Evolutionary conservation across 1,140 invertebrate genomes (phyloP), one percentile per base, ranked within the genome.

Genomic region (Brachionus rubens): DNA sequence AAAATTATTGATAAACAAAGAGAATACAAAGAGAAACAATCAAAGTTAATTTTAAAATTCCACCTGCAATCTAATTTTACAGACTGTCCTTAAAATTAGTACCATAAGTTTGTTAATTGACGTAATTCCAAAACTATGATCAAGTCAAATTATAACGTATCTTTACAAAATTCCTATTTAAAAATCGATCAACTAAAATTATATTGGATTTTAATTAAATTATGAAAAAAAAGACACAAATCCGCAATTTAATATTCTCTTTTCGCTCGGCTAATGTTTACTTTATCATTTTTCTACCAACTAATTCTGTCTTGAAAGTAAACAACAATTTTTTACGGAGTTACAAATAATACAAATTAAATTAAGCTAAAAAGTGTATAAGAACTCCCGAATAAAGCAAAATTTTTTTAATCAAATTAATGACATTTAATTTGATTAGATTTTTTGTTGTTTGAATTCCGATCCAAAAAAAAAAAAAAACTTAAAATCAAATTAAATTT

Each of bases 61-160:
- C 24, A 28, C 26, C 21, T 21, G 28, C 33, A 54, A 59, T 59
- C 54, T 59, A 59, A 59, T 59, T 36, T 59, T 33, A 36, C 33
- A 59, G 54, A 59, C 54, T 59, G 54, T 59, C 54, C 10, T 40
- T 33, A 36, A 59, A 59, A 59, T 59, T 59, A 59, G 54, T 19
- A 12, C n/a, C 12, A 59, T 59, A 59, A 59, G 54, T 33, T 59
- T 4, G 12, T n/a, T 3, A 16, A 33, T 36, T 59, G 54, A 59
- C 54, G 54, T 33, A 33, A 19, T 56, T 16, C 12, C 19, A 9
- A 14, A 33, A 36, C 3, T 5, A 36, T 36, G 4, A 36, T 9
- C 9, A 36, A 36, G 33, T 9, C 9, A 36, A 5, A 36, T 36
- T 5, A 36, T 5, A 36, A 5, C 33, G 33, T 5, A 5, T 5